Evolutionary conservation across 2,888 invertebrate species (phyloP).

Genomic region (Agrochola macilenta): DNA sequence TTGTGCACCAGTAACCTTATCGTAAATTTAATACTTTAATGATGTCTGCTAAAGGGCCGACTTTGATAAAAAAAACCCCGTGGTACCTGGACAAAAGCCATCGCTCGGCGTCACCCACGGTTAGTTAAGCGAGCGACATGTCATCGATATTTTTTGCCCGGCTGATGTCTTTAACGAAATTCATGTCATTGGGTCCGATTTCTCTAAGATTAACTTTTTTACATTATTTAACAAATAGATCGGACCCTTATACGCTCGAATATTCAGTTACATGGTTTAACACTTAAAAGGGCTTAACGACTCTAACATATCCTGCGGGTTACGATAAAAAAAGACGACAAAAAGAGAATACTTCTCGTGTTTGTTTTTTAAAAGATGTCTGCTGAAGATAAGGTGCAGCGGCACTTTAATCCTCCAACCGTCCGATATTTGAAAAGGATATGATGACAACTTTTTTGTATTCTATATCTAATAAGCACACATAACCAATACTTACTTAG

Average conservation of each 20-base stretch:
- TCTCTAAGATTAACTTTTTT: constrained; percentile 89
- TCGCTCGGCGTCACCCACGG: constrained; percentile 81
- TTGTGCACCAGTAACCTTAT: constrained; percentile 78
- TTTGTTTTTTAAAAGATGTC: constrained; percentile 91
- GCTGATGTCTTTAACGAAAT: constrained; percentile 89
- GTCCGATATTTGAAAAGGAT: constrained; percentile 91
- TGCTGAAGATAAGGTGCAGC: constrained; percentile 88
- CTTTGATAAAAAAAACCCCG: constrained; percentile 80
- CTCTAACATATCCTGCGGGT: constrained; percentile 91
- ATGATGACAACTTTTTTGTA: constrained; percentile 90
- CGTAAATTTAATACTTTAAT: constrained; percentile 89
- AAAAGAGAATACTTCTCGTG: constrained; percentile 89
- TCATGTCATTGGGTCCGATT: constrained; percentile 90
- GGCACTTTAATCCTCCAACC: constrained; percentile 90
- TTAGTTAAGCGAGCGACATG: constrained; percentile 83
- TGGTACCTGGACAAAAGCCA: constrained; percentile 80
- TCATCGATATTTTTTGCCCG: constrained; percentile 88
- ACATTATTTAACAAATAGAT: constrained; percentile 90
- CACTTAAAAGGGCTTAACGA: constrained; percentile 91
- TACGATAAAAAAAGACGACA: constrained; percentile 89
- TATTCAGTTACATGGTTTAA: constrained; percentile 91
- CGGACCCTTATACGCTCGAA: constrained; percentile 89
- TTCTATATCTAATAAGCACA: constrained; percentile 87
- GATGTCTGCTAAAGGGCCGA: constrained; percentile 82
- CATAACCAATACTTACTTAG: constrained; percentile 83